Evolutionary conservation across 2,113 vertebrate species (phyloP).

Genomic region (Ovis aries): ARS-UI_Ramb_v3.0 NC_056058.1:89866001-89866500

Average conservation of each 20-base stretch:
- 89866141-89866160: neutral
- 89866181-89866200: neutral
- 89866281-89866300: too few species aligned
- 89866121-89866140: neutral
- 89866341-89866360: too few species aligned
- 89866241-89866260: neutral
- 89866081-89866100: neutral
- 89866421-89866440: neutral
- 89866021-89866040: neutral
- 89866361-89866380: too few species aligned
- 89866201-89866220: rapidly evolving
- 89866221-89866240: neutral
- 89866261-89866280: neutral
- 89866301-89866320: too few species aligned
- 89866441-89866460: neutral
- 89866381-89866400: neutral
- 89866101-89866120: neutral
- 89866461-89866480: neutral
- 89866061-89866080: neutral
- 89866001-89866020: neutral
- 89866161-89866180: neutral
- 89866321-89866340: too few species aligned
- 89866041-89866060: neutral
- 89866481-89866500: neutral
- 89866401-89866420: neutral